Evolutionary conservation across 2,113 vertebrate species (phyloP).

Genomic region (Notarius quadriscutis): DNA sequence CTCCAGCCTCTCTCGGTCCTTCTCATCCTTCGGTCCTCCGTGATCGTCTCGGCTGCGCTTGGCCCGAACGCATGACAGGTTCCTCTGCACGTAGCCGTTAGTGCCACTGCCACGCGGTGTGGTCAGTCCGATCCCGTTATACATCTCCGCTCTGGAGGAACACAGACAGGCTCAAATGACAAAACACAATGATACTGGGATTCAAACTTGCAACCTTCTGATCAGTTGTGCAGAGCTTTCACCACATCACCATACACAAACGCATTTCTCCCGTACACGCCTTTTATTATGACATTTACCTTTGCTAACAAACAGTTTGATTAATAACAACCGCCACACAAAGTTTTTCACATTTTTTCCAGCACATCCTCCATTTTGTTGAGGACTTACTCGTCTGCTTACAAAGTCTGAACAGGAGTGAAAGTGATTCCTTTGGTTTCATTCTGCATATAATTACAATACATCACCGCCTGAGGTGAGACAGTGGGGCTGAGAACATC

Average conservation of each 20-base stretch:
- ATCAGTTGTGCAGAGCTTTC: neutral
- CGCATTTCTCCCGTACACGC: too few relatives aligned
- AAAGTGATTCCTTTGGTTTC: neutral
- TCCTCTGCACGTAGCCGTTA: constrained; percentile 91
- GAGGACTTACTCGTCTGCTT: neutral
- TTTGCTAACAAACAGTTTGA: too few relatives aligned
- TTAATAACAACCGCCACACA: too few relatives aligned
- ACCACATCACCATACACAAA: neutral
- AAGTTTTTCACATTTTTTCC: too few relatives aligned
- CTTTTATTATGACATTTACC: too few relatives aligned
- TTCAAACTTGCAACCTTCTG: neutral
- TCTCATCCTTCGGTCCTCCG: constrained; percentile 74
- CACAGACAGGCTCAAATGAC: neutral
- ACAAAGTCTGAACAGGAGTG: neutral
- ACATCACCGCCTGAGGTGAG: neutral
- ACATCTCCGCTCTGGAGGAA: constrained; percentile 73
- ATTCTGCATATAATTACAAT: neutral
- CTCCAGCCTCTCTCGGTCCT: constrained; percentile 86
- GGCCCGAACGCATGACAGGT: constrained; percentile 85
- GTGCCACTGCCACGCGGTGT: constrained; percentile 91
- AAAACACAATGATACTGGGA: neutral
- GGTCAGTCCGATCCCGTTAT: constrained; percentile 91
- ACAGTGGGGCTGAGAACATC: too few relatives aligned
- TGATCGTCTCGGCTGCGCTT: constrained; percentile 84
- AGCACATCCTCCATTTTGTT: neutral